Evolutionary conservation across 2,888 invertebrate species (phyloP).

Genomic region (Tyria jacobaeae): DNA sequence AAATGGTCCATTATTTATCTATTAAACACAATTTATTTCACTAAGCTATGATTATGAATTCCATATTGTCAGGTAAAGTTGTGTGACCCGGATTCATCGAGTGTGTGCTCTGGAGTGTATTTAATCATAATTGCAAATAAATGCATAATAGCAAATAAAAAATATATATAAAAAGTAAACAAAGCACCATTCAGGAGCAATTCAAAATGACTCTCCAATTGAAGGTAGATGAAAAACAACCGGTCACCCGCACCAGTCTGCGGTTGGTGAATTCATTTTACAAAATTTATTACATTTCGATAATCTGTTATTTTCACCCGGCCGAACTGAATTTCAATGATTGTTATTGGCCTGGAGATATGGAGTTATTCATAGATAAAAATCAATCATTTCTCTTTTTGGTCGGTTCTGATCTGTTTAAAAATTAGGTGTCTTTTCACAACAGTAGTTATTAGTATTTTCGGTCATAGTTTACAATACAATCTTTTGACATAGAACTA

Average conservation of each 20-base stretch:
- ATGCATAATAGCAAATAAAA: neutral
- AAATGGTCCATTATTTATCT: no score
- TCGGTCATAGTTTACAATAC: no score
- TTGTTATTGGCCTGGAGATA: conserved; percentile 35
- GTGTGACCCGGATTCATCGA: no score
- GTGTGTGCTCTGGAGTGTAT: no score
- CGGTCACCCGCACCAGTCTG: conserved; percentile 66
- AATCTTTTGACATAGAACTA: no score
- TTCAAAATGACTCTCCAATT: conserved; percentile 43
- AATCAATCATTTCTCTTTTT: conserved; percentile 45
- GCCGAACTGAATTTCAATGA: conserved; percentile 57
- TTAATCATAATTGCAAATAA: neutral
- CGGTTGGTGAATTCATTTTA: conserved; percentile 72
- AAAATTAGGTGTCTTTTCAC: neutral
- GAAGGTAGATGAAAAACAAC: conserved; percentile 65
- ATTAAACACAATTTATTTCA: no score
- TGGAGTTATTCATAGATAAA: conserved; percentile 43
- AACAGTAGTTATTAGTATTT: neutral
- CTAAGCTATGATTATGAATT: no score
- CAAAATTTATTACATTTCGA: conserved; percentile 71
- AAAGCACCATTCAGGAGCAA: conserved; percentile 6
- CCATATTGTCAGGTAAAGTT: no score
- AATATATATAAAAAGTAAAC: neutral
- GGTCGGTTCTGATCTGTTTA: conserved; percentile 27
- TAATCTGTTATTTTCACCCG: conserved; percentile 67